Evolutionary conservation across 2,888 invertebrate species (phyloP), one percentile per base, ranked within the genome.

Genomic region (Meiosimyza platycephala): DNA sequence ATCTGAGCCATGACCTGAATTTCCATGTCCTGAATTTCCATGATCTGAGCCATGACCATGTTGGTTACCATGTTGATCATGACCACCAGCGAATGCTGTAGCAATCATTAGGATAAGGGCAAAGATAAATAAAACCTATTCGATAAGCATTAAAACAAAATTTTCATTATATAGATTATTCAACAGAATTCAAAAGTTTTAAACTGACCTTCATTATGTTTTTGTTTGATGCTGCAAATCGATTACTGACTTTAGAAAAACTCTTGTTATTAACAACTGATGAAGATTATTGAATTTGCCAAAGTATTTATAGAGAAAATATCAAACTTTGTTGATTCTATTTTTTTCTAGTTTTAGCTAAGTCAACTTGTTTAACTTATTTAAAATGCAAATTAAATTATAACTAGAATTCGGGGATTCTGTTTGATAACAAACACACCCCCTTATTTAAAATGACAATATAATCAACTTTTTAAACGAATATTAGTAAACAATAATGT

Each of bases 71-170:
- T 28, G 18, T 12, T 55, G 55, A 18, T 16, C 52, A 18, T 55
- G 22, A 2, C 22, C 22, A n/a, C 40, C 63, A 63, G 47, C 63
- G 18, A 47, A 7, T 3, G 12, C 63, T 2, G 48, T 9, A 1
- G 63, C 63, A 12, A 63, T 16, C 63, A 63, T 48, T 0, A 63
- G 22, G 16, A 63, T 47, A 11, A 63, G 63, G 16, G 63, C 63
- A 47, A n/a, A 47, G 47, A 63, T 15, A 18, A 47, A 16, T 16
- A 40, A n/a, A 9, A 63, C 40, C 63, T 63, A 15, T 28, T 28
- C 16, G 12, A 47, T 47, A 62, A 12, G 16, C 13, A 62, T 13
- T n/a, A n/a, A 9, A 47, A 40, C 4, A 9, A 47, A 47, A 40
- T 55, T 55, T 55, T 12, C 1, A 33, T 2, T 12, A 62, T n/a